Evolutionary conservation across 2,113 vertebrate species (phyloP).

Genomic region (Cromileptes altivelis): DNA sequence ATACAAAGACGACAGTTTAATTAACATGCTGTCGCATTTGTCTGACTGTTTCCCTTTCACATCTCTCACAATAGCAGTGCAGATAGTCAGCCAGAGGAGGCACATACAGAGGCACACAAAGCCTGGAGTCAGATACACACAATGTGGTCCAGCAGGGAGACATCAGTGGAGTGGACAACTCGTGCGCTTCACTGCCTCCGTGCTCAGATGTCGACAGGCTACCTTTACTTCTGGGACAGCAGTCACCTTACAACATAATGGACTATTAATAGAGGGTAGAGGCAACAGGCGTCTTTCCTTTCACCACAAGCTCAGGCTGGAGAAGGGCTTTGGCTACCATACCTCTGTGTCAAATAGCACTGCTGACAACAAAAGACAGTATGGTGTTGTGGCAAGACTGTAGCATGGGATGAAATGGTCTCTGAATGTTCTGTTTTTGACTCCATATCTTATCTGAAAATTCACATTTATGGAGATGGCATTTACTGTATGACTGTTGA

Average conservation of each 20-base stretch:
- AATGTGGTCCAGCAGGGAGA: slow-evolving; percentile 53
- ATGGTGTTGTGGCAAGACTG: background rate
- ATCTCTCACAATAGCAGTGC: slow-evolving; percentile 40
- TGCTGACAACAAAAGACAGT: slow-evolving; percentile 30
- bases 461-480: background rate
- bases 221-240: slow-evolving; percentile 69
- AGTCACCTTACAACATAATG: slow-evolving; percentile 79
- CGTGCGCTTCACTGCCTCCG: slow-evolving; percentile 37
- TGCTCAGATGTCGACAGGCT: slow-evolving; percentile 71
- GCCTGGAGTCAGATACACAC: slow-evolving; percentile 48
- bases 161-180: slow-evolving; percentile 44
- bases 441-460: background rate
- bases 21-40: slow-evolving; percentile 15
- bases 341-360: slow-evolving; percentile 47
- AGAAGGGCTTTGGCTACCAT: slow-evolving; percentile 26
- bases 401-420: slow-evolving; percentile 13
- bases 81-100: slow-evolving; percentile 7
- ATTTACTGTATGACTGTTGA: slow-evolving; percentile 5
- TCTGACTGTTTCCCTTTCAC: slow-evolving; percentile 41
- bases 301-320: slow-evolving; percentile 38
- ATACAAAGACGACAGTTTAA: slow-evolving; percentile 23
- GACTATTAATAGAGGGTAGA: slow-evolving; percentile 78
- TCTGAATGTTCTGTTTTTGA: background rate
- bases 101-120: slow-evolving; percentile 35
- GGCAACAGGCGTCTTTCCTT: slow-evolving; percentile 70